These are phyloP conservation scores for Ophion obscuratus DNA, from an alignment of 2,888 invertebrate genomes.

Conservation along the genomic window DNA sequence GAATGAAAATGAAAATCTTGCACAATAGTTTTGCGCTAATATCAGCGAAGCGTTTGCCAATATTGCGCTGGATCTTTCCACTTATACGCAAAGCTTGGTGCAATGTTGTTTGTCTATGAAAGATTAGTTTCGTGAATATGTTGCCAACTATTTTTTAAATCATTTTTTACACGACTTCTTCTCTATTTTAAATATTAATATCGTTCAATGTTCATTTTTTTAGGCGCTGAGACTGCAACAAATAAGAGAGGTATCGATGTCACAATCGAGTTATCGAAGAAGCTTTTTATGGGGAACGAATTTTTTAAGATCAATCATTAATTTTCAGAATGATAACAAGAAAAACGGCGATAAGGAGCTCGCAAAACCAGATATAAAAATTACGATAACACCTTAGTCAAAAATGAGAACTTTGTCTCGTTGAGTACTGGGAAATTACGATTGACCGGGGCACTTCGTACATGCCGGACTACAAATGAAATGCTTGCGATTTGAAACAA, in stretches of 20 bases:
- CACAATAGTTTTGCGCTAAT: slow-evolving; percentile 77
- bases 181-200: slow-evolving; percentile 15
- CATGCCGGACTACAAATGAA: too few species aligned
- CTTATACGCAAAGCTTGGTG: too few species aligned
- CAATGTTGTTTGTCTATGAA: too few species aligned
- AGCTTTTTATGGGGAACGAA: slow-evolving; percentile 70
- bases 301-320: too few species aligned
- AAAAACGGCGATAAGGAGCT: slow-evolving; percentile 74
- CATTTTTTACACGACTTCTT: neutral
- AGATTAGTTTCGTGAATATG: slow-evolving; percentile 64
- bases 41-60: too few species aligned
- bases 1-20: slow-evolving; percentile 76
- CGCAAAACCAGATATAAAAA: slow-evolving; percentile 52
- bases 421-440: too few species aligned
- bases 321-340: slow-evolving; percentile 72
- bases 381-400: too few species aligned
- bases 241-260: slow-evolving; percentile 71
- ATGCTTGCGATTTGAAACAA: too few species aligned
- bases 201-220: slow-evolving; percentile 15
- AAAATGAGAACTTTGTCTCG: too few species aligned
- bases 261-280: slow-evolving; percentile 73
- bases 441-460: too few species aligned
- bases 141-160: neutral
- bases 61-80: too few species aligned
- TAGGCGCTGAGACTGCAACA: slow-evolving; percentile 66